Evolutionary conservation across 1,140 invertebrate species (phyloP), one percentile per base, ranked within the genome.

Genomic region (Heliconius melpomene): DNA sequence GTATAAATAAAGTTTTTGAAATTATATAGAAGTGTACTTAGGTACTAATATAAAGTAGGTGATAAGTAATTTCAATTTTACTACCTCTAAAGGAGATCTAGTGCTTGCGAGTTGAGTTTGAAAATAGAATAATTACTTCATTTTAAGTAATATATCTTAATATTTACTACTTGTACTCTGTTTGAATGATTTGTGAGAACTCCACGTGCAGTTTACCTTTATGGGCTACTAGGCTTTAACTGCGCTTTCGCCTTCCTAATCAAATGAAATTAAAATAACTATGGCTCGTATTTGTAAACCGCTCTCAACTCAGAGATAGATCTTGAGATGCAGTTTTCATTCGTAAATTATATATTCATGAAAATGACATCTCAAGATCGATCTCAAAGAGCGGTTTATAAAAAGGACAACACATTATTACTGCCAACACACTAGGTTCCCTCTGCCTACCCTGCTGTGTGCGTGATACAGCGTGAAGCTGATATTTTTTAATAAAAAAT

Each of bases 81-180:
- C n/a, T 29, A 66, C 26, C 60, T 66, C 8, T 6, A 66, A 66
- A 29, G 5, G 9, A 29, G 60, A 66, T 66, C 60, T 16, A 66
- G 60, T 23, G n/a, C 54, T 26, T 3, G n/a, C 0, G 9, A 66
- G 60, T 29, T 66, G 3, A 66, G 57, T 66, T 29, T 66, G 26
- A 66, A 66, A 66, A 66, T 66, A 66, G 26, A 66, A 66, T 66
- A 66, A 66, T 29, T 66, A 11, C 60, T 66, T 29, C 60, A 66
- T 66, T 66, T 66, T 29, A 26, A 29, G 60, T 26, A 66, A 66
- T 66, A 66, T 66, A 66, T 66, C 26, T 66, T 66, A 66, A 66
- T 29, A 66, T 66, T 66, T 66, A 66, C 11, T 29, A 29, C 23
- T 66, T 66, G 26, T 66, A 66, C 60, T 16, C 23, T 23, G 60